Evolutionary conservation across 2,113 vertebrate species (phyloP).

Genomic region (Capreolus pygargus): DNA sequence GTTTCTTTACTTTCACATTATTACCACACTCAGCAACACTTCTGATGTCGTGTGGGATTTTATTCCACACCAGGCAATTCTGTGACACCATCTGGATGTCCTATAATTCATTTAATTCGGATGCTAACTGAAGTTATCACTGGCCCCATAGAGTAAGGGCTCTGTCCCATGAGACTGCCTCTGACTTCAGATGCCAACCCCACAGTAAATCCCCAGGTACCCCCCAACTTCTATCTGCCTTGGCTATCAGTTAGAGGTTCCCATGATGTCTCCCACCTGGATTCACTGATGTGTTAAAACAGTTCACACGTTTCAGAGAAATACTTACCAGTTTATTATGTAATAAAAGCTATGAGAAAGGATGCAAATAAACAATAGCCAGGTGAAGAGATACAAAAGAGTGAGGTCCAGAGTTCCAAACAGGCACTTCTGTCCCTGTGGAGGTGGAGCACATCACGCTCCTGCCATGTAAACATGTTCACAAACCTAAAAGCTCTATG

Average conservation of each 20-base stretch:
- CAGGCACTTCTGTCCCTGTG: neutral
- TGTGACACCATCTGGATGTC: neutral
- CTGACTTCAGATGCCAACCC: neutral
- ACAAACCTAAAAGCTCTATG: neutral
- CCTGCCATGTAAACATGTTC: neutral
- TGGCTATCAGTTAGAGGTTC: neutral
- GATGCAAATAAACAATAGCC: neutral
- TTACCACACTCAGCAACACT: neutral
- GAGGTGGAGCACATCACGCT: neutral
- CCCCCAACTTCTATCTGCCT: neutral
- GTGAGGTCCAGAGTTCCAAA: neutral
- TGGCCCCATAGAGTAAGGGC: neutral
- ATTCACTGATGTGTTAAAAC: neutral
- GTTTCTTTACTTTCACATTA: neutral
- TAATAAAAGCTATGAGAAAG: neutral
- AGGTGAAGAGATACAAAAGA: neutral
- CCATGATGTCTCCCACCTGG: neutral
- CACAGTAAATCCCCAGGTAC: neutral
- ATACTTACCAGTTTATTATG: neutral
- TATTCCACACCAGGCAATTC: neutral
- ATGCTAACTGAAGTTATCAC: neutral
- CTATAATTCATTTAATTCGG: neutral
- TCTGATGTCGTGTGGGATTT: neutral
- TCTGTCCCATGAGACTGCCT: neutral
- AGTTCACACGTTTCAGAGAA: neutral